Base-by-base conservation (phyloP, 37 sponge, comb jelly and placozoan species). In the Chondrilla cf. caribensis region DNA sequence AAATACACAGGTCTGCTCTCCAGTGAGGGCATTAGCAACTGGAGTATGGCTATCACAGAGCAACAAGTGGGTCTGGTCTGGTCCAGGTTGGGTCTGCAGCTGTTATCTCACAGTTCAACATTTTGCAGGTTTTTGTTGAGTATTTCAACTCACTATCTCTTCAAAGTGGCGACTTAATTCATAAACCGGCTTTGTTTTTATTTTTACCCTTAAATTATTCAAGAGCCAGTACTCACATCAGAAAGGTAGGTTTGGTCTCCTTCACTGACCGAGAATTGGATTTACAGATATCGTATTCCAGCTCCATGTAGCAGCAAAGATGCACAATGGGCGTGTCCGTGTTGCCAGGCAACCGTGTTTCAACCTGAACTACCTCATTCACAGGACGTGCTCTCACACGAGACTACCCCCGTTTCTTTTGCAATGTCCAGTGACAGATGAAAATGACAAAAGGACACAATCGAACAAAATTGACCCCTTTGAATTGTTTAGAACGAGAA, bases 1-100 rank as follows among this genome's bases (percentile, higher is more conserved):
- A 17, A 25, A 9, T 73, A 73, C 14, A 37, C 38, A 18, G 43
- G 44, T 73, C 1, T 43, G 40, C 21, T 38, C 15, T n/a, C 18
- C 24, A 21, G 24, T 1, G 44, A 73, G 43, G 76, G 24, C 21
- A 38, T 73, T n/a, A n/a, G 36, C 76, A 73, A 73, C 24, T 73
- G 76, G 76, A 73, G 24, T 7, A 38, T 17, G 29, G 14, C 18
- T 21, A 73, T 37, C 2, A n/a, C 44, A 8, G 40, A 70, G 38
- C 42, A 93, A 86, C 82, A 84, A 79, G 91, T 91, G 43, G 9
- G 55, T 71, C 47, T 32, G 43, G 17, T 19, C 17, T n/a, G n/a
- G n/a, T n/a, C n/a, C n/a, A n/a, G n/a, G n/a, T n/a, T n/a, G n/a
- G n/a, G n/a, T n/a, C n/a, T n/a, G n/a, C n/a, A n/a, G n/a, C n/a